These are phyloP conservation scores for Eristalis arbustorum DNA, from an alignment of 2,888 invertebrate genomes.

Conservation along the genomic window DNA sequence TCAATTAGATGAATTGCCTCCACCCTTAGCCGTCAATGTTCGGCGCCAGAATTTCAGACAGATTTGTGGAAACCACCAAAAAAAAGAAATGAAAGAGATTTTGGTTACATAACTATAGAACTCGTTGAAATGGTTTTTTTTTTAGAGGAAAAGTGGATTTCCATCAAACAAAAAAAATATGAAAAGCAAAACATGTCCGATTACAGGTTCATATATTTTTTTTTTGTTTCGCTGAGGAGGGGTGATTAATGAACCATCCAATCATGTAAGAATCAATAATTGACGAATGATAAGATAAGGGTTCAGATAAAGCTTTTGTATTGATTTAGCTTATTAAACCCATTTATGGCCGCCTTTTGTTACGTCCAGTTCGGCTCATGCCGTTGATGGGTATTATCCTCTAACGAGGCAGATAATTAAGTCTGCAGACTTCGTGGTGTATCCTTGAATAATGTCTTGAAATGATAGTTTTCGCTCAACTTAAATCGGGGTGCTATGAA, in stretches of 20 bases:
- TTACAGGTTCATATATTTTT: neutral
- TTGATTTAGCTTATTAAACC: neutral
- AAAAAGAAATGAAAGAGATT: too few species aligned
- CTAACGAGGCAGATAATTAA: neutral
- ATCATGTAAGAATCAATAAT: neutral
- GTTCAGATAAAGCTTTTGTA: neutral
- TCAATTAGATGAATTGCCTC: too few species aligned
- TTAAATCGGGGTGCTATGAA: too few species aligned
- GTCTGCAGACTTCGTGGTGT: neutral
- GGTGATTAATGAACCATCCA: neutral
- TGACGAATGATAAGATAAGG: neutral
- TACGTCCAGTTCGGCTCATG: neutral
- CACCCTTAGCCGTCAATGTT: too few species aligned
- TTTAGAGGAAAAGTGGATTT: too few species aligned
- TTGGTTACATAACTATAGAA: too few species aligned
- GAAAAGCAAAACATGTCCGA: neutral
- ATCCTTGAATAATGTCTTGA: neutral
- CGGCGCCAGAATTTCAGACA: too few species aligned
- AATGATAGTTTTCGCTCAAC: neutral
- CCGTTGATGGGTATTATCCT: neutral
- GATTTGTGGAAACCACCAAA: too few species aligned
- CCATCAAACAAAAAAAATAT: too few species aligned
- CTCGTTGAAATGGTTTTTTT: too few species aligned
- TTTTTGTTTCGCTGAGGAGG: neutral
- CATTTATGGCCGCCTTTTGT: neutral